Base-by-base conservation (phyloP, 2,888 invertebrate genomes). In the Deilephila elpenor region DNA sequence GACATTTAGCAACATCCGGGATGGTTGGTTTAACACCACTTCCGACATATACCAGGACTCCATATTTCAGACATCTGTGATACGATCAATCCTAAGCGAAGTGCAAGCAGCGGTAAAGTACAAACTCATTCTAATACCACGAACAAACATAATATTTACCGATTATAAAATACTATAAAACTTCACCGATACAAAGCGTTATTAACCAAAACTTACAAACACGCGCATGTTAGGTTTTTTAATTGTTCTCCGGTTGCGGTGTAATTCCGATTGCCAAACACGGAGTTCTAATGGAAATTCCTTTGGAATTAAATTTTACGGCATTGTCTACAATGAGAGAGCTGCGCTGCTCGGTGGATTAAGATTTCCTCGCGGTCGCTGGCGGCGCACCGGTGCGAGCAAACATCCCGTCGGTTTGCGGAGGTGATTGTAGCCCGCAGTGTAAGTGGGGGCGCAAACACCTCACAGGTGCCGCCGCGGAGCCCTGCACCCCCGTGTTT, bases 371-470 rank as follows among this genome's bases (percentile, higher is more conserved):
- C 92, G 89, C 89, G 90, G 74, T 17, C 20, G 60, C 60, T 44
- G 83, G 71, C 60, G 60, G 84, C 83, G 82, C 67, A 67, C 86
- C 87, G 88, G 85, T 87, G 86, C 83, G 81, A 80, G 83, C 86
- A 91, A 91, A 91, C 90, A 90, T 82, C 84, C 82, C 83, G 84
- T 78, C 77, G 80, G 93, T 93, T 88, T 92, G 91, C 92, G 86
- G 86, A 89, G 76, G 85, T 87, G 87, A 84, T 93, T 93, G 85
- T 87, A 88, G 88, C 92, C 84, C 84, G 84, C 83, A 83, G 80
- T 86, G 87, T 93, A 94, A 94, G 91, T 93, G 90, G 88, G 88
- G 89, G 86, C 85, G 90, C 91, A 94, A 92, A 94, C 93, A 94
- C 76, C 81, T 82, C 90, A 91, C 91, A 91, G 91, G 91, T 90